Evolutionary conservation across 2,888 invertebrate genomes (phyloP).

Genomic region (Apotomis turbidana): DNA sequence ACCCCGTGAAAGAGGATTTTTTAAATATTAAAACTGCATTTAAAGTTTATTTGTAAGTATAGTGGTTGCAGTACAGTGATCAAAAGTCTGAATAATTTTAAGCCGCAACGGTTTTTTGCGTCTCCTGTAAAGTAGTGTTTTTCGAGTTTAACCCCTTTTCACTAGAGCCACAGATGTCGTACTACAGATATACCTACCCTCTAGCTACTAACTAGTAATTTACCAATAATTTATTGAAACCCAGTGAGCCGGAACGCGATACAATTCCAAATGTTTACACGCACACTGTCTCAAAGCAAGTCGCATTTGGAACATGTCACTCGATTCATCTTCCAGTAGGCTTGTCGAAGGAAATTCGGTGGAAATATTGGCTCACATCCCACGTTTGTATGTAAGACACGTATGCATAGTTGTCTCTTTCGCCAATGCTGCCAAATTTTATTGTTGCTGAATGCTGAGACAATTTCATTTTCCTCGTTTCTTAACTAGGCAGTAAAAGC

Average conservation of each 20-base stretch:
- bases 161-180: too few species aligned
- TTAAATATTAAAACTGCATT: too few species aligned
- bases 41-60: too few species aligned
- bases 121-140: too few species aligned
- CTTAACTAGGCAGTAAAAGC: neutral
- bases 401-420: constrained; percentile 49
- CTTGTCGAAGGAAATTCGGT: constrained; percentile 59
- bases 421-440: constrained; percentile 46
- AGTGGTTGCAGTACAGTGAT: too few species aligned
- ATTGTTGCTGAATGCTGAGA: constrained; percentile 17
- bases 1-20: too few species aligned
- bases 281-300: constrained; percentile 38
- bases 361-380: constrained; percentile 62
- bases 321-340: constrained; percentile 61
- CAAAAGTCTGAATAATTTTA: too few species aligned
- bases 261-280: constrained; percentile 20
- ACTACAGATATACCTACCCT: too few species aligned
- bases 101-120: too few species aligned
- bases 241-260: neutral
- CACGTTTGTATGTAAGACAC: constrained; percentile 54
- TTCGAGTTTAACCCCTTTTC: too few species aligned
- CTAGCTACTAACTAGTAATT: too few species aligned
- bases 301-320: constrained; percentile 40
- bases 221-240: too few species aligned
- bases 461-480: constrained; percentile 3